A percentile compares a stretch with the other conserved stretches of the same genome.
phyloP scores from a whole-genome alignment of 1,140 invertebrate species.

The Drosophila rufa region DNA sequence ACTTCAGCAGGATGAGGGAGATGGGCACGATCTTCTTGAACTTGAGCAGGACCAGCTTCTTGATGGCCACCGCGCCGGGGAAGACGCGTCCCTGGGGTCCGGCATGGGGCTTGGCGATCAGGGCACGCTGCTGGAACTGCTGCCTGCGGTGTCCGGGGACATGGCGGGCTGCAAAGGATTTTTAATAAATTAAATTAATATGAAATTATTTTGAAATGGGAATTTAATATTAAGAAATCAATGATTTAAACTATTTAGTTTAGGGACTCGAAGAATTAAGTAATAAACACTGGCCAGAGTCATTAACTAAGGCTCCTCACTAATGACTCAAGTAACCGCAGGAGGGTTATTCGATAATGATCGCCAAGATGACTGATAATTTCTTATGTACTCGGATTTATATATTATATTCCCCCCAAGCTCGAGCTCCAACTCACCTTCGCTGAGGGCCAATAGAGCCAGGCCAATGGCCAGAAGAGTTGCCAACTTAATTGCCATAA shows the following conservation, averaged over 20 bases:
- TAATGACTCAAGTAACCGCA: neutral
- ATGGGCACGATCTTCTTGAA: constrained; percentile 83
- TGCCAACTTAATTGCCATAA: constrained; percentile 70
- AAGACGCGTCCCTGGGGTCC: constrained; percentile 69
- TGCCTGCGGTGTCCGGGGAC: constrained; percentile 57
- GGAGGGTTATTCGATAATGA: neutral
- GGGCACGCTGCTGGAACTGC: constrained; percentile 47
- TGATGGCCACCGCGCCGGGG: constrained; percentile 79
- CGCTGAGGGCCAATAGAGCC: constrained; percentile 52
- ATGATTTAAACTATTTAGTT: neutral
- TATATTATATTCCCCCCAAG: neutral
- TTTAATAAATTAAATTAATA: neutral
- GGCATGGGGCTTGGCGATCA: constrained; percentile 60
- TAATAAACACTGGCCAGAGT: neutral
- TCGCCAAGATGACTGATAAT: neutral
- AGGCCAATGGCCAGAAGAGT: constrained; percentile 61
- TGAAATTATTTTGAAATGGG: neutral
- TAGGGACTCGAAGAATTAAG: neutral
- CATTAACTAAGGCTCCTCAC: neutral
- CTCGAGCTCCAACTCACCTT: constrained; percentile 54
- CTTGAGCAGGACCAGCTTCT: constrained; percentile 80
- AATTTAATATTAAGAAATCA: too few species aligned
- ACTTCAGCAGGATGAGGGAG: constrained; percentile 75
- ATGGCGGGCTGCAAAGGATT: constrained; percentile 48
- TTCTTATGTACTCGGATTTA: neutral